Percentiles rank a stretch among this genome's conserved stretches.
Conservation (phyloP, 2,797 vertebrate species). For the Parauchenoglanis ngamensis region DNA sequence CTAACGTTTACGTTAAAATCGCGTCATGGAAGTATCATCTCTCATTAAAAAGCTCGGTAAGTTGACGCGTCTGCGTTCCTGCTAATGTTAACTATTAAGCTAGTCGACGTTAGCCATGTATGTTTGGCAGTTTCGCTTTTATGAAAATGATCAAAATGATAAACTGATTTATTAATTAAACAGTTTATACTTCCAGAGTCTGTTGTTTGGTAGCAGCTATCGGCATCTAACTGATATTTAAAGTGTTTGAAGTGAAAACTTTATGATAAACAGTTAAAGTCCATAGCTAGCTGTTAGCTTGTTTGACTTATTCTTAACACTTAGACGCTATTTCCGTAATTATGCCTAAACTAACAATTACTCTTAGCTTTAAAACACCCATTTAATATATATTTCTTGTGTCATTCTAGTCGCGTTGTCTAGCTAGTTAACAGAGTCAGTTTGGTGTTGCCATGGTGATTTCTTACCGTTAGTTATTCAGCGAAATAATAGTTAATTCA, state of each 20-base stretch:
- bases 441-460: constrained; percentile 28
- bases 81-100: not conserved
- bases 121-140: not conserved
- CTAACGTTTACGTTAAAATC: not conserved
- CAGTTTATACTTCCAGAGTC: too few relatives aligned
- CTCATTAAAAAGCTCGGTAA: constrained; percentile 81
- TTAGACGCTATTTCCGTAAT: not conserved
- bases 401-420: not conserved
- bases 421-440: not conserved
- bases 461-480: not conserved
- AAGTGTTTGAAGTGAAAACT: not conserved
- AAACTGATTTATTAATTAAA: not conserved
- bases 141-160: not conserved
- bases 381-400: not conserved
- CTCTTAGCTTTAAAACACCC: not conserved
- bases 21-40: constrained; percentile 74
- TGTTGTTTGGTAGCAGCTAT: not conserved
- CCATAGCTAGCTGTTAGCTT: not conserved
- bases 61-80: not conserved
- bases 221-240: not conserved
- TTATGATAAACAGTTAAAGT: too few relatives aligned
- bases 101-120: constrained; percentile 1
- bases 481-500: not conserved
- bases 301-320: not conserved
- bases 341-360: not conserved